Conservation (phyloP, 2,888 invertebrate species). For the Punctoribates punctum region DNA sequence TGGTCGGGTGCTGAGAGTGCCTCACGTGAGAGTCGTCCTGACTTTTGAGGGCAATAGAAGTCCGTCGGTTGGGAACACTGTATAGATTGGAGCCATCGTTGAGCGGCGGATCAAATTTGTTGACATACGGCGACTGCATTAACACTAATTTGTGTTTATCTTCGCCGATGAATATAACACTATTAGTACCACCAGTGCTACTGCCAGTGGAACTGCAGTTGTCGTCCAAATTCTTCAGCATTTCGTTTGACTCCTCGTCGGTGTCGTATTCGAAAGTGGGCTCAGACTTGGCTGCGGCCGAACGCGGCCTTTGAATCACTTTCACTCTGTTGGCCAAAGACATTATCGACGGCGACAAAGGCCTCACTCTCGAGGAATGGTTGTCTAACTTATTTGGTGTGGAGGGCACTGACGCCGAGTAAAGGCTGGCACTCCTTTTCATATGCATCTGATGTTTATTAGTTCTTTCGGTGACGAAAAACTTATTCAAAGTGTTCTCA, state of each 20-base stretch:
- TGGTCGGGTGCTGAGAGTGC: not conserved
- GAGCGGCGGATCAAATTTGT: constrained; percentile 45
- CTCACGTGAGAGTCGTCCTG: constrained; percentile 49
- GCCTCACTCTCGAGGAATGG: not conserved
- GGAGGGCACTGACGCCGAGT: constrained; percentile 14
- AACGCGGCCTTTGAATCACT: constrained; percentile 27
- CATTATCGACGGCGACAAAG: constrained; percentile 17
- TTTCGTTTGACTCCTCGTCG: constrained; percentile 31
- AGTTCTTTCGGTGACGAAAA: constrained; percentile 21
- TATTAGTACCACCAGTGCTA: constrained; percentile 14
- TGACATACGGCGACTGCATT: constrained; percentile 36
- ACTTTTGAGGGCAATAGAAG: constrained; percentile 52
- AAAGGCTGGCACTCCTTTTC: constrained; percentile 31
- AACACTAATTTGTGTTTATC: not conserved
- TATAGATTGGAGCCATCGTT: constrained; percentile 51
- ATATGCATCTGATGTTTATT: not conserved
- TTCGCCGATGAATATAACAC: constrained; percentile 8
- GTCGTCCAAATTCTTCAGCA: constrained; percentile 6
- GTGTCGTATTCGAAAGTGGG: constrained; percentile 30
- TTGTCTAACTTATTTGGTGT: constrained; percentile 6
- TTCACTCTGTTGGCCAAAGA: not conserved
- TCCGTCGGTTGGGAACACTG: constrained; percentile 54
- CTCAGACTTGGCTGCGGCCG: constrained; percentile 24
- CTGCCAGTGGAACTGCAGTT: not conserved
- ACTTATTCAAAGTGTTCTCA: constrained; percentile 31